Evolutionary conservation across 2,888 invertebrate species (phyloP).

Genomic region (Mimachlamys varia): DNA sequence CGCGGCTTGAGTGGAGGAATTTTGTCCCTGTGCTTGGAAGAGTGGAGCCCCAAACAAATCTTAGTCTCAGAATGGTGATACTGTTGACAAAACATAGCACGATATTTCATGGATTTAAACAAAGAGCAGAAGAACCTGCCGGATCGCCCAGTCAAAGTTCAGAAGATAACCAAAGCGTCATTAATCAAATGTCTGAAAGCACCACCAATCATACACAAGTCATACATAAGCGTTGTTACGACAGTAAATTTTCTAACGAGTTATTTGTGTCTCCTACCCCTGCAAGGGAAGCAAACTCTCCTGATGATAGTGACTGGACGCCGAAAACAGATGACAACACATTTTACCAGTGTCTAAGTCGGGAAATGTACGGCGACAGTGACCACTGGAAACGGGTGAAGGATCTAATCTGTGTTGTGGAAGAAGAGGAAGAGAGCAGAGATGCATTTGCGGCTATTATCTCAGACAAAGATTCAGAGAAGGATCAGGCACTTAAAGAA

Average conservation of each 20-base stretch:
- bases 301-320: neutral
- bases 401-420: neutral
- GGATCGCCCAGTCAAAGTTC: neutral
- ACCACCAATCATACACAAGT: neutral
- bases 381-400: constrained; percentile 14
- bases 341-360: neutral
- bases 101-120: neutral
- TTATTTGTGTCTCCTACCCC: neutral
- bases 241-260: neutral
- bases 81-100: neutral
- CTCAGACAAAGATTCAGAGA: neutral
- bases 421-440: neutral
- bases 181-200: neutral
- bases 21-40: neutral
- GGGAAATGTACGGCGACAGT: neutral
- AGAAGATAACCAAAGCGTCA: neutral
- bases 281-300: neutral
- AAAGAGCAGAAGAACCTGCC: neutral
- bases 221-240: neutral
- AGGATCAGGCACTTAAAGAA: neutral
- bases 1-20: neutral
- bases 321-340: neutral
- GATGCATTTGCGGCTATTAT: neutral
- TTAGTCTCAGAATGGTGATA: neutral
- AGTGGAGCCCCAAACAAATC: neutral